These are phyloP conservation scores for Sternotherus odoratus DNA, from an alignment of 2,797 vertebrate genomes.

Conservation along the genomic window DNA sequence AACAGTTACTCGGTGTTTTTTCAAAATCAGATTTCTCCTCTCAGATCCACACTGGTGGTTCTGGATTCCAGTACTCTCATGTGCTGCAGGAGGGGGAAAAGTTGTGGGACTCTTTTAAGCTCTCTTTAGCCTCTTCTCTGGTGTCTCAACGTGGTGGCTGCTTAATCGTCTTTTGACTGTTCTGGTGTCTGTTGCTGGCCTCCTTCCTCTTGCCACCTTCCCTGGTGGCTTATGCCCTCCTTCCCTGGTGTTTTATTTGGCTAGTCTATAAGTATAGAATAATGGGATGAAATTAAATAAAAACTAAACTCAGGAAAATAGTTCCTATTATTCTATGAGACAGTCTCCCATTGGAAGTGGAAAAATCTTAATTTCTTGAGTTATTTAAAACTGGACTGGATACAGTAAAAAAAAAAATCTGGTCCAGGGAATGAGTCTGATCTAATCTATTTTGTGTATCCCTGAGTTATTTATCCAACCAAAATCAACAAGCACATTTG, in stretches of 20 bases:
- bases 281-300: background rate
- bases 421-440: background rate
- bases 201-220: background rate
- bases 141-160: background rate
- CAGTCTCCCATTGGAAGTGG: background rate
- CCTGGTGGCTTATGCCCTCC: background rate
- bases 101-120: background rate
- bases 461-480: conserved; percentile 22
- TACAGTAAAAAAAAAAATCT: background rate
- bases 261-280: background rate
- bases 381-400: background rate
- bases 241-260: background rate
- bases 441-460: conserved; percentile 6
- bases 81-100: background rate
- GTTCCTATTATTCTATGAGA: background rate
- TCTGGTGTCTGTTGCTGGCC: background rate
- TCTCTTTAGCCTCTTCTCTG: background rate
- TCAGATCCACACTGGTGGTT: background rate
- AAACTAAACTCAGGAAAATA: background rate
- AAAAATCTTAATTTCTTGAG: background rate
- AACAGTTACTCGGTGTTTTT: background rate
- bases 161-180: background rate
- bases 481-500: background rate
- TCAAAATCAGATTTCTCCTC: background rate
- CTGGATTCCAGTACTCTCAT: background rate